Conservation (phyloP, 2,113 vertebrate genomes). For the Thunnus thynnus region DNA sequence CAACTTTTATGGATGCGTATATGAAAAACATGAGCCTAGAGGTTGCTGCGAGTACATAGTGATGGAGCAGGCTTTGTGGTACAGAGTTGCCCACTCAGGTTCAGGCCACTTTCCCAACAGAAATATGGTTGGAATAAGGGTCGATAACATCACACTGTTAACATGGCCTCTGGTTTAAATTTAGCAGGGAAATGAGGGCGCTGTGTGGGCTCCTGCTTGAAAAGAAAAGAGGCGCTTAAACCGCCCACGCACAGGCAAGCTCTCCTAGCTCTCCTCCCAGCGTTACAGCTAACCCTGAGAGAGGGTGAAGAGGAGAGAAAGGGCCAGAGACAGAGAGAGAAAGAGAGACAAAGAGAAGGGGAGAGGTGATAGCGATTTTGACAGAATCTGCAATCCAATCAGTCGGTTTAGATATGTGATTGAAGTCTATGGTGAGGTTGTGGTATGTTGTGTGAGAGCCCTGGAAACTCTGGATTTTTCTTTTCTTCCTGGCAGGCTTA, state of each 20-base stretch:
- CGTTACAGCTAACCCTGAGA: conserved; percentile 64
- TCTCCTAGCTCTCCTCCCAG: conserved; percentile 64
- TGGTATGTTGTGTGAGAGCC: background rate
- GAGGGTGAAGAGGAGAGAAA: conserved; percentile 48
- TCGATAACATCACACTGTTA: conserved; percentile 72
- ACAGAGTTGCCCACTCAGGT: conserved; percentile 64
- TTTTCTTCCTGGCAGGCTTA: conserved; percentile 34
- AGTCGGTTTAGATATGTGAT: conserved; percentile 40
- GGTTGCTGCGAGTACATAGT: conserved; percentile 17
- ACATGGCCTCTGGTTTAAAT: conserved; percentile 79
- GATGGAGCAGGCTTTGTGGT: conserved; percentile 35
- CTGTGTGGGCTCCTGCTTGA: conserved; percentile 79
- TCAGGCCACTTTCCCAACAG: conserved; percentile 56
- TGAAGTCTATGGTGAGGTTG: conserved; percentile 46
- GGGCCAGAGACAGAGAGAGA: conserved; percentile 38
- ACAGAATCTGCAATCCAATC: conserved; percentile 65
- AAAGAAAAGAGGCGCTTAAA: conserved; percentile 77
- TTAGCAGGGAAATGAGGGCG: conserved; percentile 83
- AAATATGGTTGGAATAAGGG: conserved; percentile 59
- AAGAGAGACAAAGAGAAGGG: conserved; percentile 30
- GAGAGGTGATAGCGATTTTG: conserved; percentile 55
- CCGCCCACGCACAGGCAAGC: conserved; percentile 69
- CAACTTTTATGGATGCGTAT: conserved; percentile 10
- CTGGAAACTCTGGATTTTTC: conserved; percentile 43
- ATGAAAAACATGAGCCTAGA: conserved; percentile 28